A percentile compares a stretch with the other conserved stretches of the same genome.
Evolutionary conservation across 1,140 invertebrate species (phyloP).

Genomic region (Maconellicoccus hirsutus): DNA sequence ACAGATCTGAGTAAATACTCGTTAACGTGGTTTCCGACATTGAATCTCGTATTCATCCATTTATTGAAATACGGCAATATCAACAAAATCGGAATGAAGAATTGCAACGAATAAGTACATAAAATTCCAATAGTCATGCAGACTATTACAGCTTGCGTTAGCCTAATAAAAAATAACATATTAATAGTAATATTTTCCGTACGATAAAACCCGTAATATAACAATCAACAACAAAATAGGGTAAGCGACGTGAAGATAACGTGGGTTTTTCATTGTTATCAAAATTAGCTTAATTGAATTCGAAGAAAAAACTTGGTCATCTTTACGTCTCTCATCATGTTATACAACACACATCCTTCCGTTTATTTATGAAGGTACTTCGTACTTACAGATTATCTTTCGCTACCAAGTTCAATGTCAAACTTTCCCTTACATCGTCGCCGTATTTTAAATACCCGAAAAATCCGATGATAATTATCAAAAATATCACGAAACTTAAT

Average conservation of each 20-base stretch:
- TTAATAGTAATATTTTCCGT: slow-evolving; percentile 38
- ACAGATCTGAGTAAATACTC: slow-evolving; percentile 23
- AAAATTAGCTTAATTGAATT: too few species aligned
- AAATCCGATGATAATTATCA: slow-evolving; percentile 77
- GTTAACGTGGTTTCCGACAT: not conserved
- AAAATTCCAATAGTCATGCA: slow-evolving; percentile 88
- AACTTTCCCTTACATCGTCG: slow-evolving; percentile 47
- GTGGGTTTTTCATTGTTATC: too few species aligned
- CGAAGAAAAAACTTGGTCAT: too few species aligned
- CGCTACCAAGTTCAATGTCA: slow-evolving; percentile 60
- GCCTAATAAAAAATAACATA: slow-evolving; percentile 29
- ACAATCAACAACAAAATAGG: too few species aligned
- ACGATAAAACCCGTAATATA: too few species aligned
- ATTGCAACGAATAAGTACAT: slow-evolving; percentile 85
- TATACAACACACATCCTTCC: too few species aligned
- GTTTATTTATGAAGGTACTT: slow-evolving; percentile 25
- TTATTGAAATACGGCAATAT: slow-evolving; percentile 37
- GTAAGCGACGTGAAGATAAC: too few species aligned
- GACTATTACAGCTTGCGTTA: slow-evolving; percentile 72
- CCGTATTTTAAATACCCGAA: slow-evolving; percentile 74
- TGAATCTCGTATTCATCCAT: not conserved
- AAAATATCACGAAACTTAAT: slow-evolving; percentile 70
- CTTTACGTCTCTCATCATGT: too few species aligned
- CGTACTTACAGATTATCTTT: slow-evolving; percentile 49
- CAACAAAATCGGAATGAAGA: slow-evolving; percentile 91